Evolutionary conservation across 2,113 vertebrate species (phyloP).

Genomic region (Sinocyclocheilus rhinocerous): DNA sequence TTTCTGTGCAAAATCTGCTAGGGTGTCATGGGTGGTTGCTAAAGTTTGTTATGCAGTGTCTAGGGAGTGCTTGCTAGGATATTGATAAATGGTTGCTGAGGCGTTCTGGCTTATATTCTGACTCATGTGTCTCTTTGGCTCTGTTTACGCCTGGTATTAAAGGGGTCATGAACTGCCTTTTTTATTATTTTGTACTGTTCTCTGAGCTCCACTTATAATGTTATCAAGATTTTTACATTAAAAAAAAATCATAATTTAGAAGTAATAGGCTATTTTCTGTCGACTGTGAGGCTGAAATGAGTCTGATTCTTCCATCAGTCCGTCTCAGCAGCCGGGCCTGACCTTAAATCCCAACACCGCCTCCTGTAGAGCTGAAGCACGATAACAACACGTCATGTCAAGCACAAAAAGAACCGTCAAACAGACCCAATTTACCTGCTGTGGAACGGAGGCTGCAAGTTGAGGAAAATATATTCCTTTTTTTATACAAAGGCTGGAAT

Average conservation of each 20-base stretch:
- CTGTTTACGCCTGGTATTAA: no score
- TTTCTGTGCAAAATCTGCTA: constrained; percentile 1
- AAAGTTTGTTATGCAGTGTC: not conserved
- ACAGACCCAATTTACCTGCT: constrained; percentile 20
- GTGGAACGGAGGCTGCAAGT: not conserved
- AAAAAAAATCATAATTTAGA: no score
- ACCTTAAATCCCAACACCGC: constrained; percentile 40
- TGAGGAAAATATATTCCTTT: constrained; percentile 23
- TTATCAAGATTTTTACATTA: no score
- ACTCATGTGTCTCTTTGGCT: not conserved
- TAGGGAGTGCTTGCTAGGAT: not conserved
- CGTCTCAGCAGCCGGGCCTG: constrained; percentile 10
- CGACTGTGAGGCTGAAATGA: constrained; percentile 27
- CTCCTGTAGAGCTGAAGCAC: constrained; percentile 19
- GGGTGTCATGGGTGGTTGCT: not conserved
- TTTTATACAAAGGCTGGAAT: constrained; percentile 15
- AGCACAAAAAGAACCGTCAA: not conserved
- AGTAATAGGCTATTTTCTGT: no score
- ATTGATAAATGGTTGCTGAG: not conserved
- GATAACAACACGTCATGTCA: constrained; percentile 33
- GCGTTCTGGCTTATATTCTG: not conserved
- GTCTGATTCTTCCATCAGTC: constrained; percentile 31
- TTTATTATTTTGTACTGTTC: no score
- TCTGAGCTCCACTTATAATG: no score
- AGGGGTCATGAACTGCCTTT: no score